Conservation (phyloP, 1,140 invertebrate species). For the Drosophila oshimai region DNA sequence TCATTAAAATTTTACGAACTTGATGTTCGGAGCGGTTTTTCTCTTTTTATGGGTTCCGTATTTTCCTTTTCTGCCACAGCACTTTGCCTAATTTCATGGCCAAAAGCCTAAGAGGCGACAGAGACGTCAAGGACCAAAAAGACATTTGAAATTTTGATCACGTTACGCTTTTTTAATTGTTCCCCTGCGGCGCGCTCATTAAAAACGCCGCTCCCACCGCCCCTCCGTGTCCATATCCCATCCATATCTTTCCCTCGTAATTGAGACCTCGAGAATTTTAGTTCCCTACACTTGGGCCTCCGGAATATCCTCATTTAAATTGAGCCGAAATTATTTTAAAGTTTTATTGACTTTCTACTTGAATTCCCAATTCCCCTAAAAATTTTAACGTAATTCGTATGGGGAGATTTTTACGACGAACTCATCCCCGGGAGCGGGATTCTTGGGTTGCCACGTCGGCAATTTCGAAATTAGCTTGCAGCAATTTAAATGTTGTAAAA, state of each 20-base stretch:
- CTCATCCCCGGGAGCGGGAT: not conserved
- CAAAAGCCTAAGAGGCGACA: conserved; percentile 38
- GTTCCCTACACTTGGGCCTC: not conserved
- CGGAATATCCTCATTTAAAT: conserved; percentile 43
- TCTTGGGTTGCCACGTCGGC: conserved; percentile 28
- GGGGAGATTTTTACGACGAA: conserved; percentile 40
- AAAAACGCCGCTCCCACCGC: conserved; percentile 12
- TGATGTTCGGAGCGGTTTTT: conserved; percentile 70
- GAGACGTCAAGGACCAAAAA: conserved; percentile 68
- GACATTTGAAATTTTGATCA: conserved; percentile 78
- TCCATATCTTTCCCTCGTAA: conserved; percentile 38
- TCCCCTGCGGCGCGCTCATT: conserved; percentile 74
- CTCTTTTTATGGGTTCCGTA: conserved; percentile 66
- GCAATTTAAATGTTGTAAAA: conserved; percentile 76
- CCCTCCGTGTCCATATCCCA: not conserved
- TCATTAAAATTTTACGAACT: conserved; percentile 81
- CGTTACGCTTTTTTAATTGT: conserved; percentile 79
- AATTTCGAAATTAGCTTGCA: conserved; percentile 66
- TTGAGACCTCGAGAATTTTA: conserved; percentile 55
- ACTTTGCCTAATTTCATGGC: conserved; percentile 73
- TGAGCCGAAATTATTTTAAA: conserved; percentile 57
- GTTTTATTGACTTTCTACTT: conserved; percentile 63
- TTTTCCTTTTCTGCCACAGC: conserved; percentile 49
- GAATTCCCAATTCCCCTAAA: not conserved
- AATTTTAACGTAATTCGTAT: conserved; percentile 5